phyloP scores from a whole-genome alignment of 2,797 vertebrate species.

The Peromyscus melanophrys region DNA sequence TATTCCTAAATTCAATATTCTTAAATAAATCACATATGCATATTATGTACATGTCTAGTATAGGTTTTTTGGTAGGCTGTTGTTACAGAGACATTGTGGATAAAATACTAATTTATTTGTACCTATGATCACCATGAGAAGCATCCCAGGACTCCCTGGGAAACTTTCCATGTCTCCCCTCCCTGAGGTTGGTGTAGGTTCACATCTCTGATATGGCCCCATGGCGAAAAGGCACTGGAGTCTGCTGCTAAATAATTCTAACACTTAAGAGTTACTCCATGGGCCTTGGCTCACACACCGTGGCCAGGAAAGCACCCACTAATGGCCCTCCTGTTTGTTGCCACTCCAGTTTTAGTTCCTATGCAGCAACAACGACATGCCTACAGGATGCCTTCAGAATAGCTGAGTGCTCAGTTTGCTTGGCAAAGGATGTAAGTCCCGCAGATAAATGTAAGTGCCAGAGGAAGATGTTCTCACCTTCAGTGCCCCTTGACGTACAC shows the following conservation, averaged over 20 bases:
- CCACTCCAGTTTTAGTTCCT: neutral
- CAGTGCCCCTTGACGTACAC: neutral
- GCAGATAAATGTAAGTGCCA: neutral
- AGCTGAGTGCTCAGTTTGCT: neutral
- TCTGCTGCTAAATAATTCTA: neutral
- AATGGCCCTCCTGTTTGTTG: neutral
- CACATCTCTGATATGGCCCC: neutral
- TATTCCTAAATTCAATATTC: neutral
- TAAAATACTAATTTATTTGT: neutral
- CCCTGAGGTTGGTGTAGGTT: neutral
- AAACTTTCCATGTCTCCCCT: neutral
- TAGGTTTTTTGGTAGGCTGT: neutral
- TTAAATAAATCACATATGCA: neutral
- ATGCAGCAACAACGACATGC: neutral
- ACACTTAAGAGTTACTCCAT: neutral
- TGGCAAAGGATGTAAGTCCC: neutral
- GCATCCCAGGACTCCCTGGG: neutral
- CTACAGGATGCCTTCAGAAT: neutral
- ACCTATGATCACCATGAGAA: neutral
- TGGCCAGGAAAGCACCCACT: slow-evolving; percentile 15
- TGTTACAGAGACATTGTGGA: neutral
- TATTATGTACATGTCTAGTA: neutral
- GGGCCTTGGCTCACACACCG: neutral
- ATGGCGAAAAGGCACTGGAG: neutral
- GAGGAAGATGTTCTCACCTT: neutral